Evolutionary conservation across 1,140 invertebrate species (phyloP), one percentile per base, ranked within the genome.

Genomic region (Globodera rostochiensis): DNA sequence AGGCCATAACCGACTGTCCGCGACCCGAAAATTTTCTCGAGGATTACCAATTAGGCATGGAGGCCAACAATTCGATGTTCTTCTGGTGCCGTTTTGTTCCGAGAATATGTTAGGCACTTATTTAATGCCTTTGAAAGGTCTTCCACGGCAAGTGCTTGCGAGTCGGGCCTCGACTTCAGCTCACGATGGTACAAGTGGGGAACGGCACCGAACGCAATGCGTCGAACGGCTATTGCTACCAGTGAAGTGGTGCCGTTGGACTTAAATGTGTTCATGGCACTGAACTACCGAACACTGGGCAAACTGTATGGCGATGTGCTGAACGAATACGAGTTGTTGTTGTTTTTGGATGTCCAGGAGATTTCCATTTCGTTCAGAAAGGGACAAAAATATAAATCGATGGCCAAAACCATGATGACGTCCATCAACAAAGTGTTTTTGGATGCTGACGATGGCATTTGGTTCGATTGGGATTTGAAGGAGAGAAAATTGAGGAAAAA

Each of bases 391-490:
- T 84, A 83, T 36, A 11, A 25, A 5, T 11, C 50, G 47, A 77
- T 66, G 19, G 74, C 47, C 15, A 25, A 84, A 6, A 50, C 78
- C n/a, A 69, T 84, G 13, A 47, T n/a, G 9, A n/a, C 73, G 66
- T 50, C 75, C 15, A 84, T 84, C 67, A 19, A 84, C 9, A 4
- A 74, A 67, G 46, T 85, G 0, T 81, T 84, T 19, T 80, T 95
- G 95, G 94, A 96, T 88, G 93, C 95, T 80, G 93, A 94, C 82
- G 93, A 93, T 0, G 95, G 95, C 0, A 92, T 92, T 4, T 97
- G 95, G 95, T 91, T 95, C 78, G 95, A 97, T 90, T 96, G 94
- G 86, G 95, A 95, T 87, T 88, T 94, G n/a, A 90, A 93, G 3
- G 90, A 89, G 67, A 88, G 79, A 21, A 74, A 47, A 19, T 82